phyloP scores from a whole-genome alignment of 2,888 invertebrate species.

The Diaperis boleti region DNA sequence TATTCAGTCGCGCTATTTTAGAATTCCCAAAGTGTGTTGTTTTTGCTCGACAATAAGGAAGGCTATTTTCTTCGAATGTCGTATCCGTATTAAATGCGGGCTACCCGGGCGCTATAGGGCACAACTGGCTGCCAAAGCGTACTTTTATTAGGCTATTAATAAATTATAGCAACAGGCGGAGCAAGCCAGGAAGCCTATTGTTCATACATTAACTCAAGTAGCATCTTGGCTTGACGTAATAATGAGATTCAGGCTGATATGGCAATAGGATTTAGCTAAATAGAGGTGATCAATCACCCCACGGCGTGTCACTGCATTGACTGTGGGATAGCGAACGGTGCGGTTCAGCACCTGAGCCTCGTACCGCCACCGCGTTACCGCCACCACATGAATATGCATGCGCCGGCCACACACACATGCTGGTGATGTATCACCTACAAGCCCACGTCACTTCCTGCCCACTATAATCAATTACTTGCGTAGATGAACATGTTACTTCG shows the following conservation, averaged over 20 bases:
- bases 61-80: conserved; percentile 60
- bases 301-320: conserved; percentile 64
- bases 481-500: conserved; percentile 67
- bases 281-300: conserved; percentile 66
- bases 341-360: conserved; percentile 61
- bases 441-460: conserved; percentile 62
- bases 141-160: conserved; percentile 68
- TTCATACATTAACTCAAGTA: conserved; percentile 67
- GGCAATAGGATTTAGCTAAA: conserved; percentile 66
- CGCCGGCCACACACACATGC: conserved; percentile 56
- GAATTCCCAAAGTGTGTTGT: conserved; percentile 56
- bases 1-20: conserved; percentile 58
- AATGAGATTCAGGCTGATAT: conserved; percentile 67
- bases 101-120: conserved; percentile 57
- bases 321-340: conserved; percentile 58
- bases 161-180: conserved; percentile 67
- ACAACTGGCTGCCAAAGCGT: conserved; percentile 62
- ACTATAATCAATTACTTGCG: conserved; percentile 67
- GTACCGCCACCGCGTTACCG: conserved; percentile 52
- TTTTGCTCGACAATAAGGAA: conserved; percentile 58
- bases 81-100: conserved; percentile 58
- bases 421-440: conserved; percentile 63
- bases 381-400: conserved; percentile 64
- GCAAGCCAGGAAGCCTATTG: conserved; percentile 63
- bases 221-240: conserved; percentile 68